Base-by-base conservation (phyloP, 2,797 vertebrate genomes). In the Falco cherrug region DNA sequence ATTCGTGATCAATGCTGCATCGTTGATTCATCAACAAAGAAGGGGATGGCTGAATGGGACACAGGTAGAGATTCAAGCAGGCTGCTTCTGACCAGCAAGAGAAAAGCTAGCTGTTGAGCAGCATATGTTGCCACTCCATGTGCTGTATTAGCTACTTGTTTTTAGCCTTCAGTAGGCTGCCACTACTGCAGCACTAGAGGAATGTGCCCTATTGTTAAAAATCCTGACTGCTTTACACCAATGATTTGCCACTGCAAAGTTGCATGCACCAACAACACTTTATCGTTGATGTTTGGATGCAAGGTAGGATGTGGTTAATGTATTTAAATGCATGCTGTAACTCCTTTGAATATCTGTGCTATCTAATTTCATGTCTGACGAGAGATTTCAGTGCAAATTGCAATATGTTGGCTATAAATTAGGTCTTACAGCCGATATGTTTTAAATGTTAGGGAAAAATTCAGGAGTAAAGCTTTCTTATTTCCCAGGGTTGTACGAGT, bases 201-300 rank as follows among this genome's bases (percentile, higher is more conserved):
- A 98, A 99, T 99, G 99, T 99, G 97, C 98, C 99, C 98, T 93
- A 98, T 99, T 97, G 98, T 98, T 97, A 98, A 95, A 98, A 99
- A 98, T 97, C 98, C 98, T 77, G 98, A 98, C 97, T 98, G 99
- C 98, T 98, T 98, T 96, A 98, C 98, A 95, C 99, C 99, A 91
- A 98, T 99, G 99, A 98, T 99, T 97, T 99, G 99, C 98, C 99
- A 99, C 98, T 99, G 99, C 98, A 99, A 99, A 99, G 98, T 99
- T 98, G 99, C 99, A 97, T 99, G 99, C 97, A 98, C 98, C 98
- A 99, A 99, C 99, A 99, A 98, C 98, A 98, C 98, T 97, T 98
- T 99, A 91, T 99, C 99, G 96, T 98, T 99, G 98, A 99, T 99
- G 99, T 99, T 99, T 98, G 99, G 99, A 98, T 99, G 99, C 98